These are phyloP conservation scores for Nanorana parkeri DNA, from an alignment of 2,113 vertebrate genomes.

Conservation along the genomic window DNA sequence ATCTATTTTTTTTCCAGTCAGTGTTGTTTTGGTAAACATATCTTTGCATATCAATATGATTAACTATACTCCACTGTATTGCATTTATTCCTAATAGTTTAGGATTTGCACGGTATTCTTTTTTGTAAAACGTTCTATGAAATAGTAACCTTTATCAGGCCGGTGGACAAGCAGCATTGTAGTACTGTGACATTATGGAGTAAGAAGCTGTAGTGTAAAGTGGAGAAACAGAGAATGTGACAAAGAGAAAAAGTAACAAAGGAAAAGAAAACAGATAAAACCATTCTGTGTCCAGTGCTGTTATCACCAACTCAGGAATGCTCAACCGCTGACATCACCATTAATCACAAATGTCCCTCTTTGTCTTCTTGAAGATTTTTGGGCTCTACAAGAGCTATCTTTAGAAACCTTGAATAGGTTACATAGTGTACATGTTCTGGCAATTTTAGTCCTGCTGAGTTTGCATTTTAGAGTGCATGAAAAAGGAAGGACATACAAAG, in stretches of 20 bases:
- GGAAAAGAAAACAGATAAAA: conserved; percentile 12
- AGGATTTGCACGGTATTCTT: neutral
- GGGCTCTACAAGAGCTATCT: conserved; percentile 37
- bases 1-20: no score
- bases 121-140: neutral
- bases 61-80: no score
- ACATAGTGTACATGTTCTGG: conserved; percentile 32
- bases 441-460: conserved; percentile 27
- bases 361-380: conserved; percentile 39
- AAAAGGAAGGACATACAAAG: conserved; percentile 14
- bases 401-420: conserved; percentile 8
- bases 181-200: neutral
- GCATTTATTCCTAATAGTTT: neutral
- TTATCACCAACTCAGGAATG: conserved; percentile 28
- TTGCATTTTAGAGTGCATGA: conserved; percentile 17
- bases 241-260: conserved; percentile 9
- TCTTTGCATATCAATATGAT: no score
- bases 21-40: no score
- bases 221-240: neutral
- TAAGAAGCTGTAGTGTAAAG: neutral
- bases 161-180: neutral
- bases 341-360: conserved; percentile 47
- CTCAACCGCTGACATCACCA: conserved; percentile 38
- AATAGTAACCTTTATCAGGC: neutral
- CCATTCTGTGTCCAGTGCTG: conserved; percentile 14